Base-by-base conservation (phyloP, 2,888 invertebrate species). In the Brachylomia viminalis region DNA sequence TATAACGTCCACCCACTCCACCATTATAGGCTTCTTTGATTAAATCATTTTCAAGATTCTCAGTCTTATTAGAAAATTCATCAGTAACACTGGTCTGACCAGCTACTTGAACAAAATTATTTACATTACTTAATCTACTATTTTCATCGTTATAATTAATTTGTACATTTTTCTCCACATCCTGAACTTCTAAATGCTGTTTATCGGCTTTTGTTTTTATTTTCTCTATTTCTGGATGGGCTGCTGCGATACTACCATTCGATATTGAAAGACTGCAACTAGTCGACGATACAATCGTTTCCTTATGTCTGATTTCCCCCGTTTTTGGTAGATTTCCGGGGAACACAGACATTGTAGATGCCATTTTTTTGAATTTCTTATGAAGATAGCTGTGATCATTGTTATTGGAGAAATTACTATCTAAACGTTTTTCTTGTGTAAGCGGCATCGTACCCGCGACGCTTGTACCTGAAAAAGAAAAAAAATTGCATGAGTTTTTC, bases 301-400 rank as follows among this genome's bases (percentile, higher is more conserved):
- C 95, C 85, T 91, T 95, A 79, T 93, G 93, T 88, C 92, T 91
- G 74, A 85, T 90, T 87, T 95, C 95, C 73, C 92, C 94, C 54
- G 90, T 90, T 86, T 92, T 95, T 68, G 92, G 89, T 86, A 92
- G 87, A 87, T 91, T 94, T 80, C 91, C 87, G 73, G 95, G 93
- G 88, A 94, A 95, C 80, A 93, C 92, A 84, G 96, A 91, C 89
- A 95, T 95, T 83, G 96, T 95, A 91, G 97, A 97, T 93, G 98
- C 98, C 97, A 98, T 97, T 95, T 98, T 98, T 96, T 99, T 99
- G 95, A 99, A 99, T 95, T 99, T 99, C 95, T 99, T 99, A 95
- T 99, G 99, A 94, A 98, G 97, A 97, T 99, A 99, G 94, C 98
- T 98, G 92, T 97, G 97, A 92, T 97, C 97, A 95, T 97, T 97